Conservation (phyloP, 2,797 vertebrate species). For the Phrynocephalus vlangalii region DNA sequence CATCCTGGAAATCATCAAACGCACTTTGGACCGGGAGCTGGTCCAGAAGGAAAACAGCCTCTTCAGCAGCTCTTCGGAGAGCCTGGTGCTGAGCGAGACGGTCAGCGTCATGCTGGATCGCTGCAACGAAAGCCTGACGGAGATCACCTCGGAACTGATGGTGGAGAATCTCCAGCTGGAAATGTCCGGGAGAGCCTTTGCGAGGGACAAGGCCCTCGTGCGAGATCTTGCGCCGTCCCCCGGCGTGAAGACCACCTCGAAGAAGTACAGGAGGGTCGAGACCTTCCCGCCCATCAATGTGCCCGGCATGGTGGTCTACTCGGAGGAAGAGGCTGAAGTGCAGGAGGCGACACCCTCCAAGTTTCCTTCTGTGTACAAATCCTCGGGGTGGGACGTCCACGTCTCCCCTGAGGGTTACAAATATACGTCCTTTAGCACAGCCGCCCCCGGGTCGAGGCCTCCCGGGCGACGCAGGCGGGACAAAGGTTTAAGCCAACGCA, state of each 20-base stretch:
- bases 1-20: constrained; percentile 66
- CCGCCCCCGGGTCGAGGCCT: background rate
- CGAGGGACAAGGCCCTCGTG: constrained; percentile 51
- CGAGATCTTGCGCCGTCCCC: constrained; percentile 34
- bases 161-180: constrained; percentile 50
- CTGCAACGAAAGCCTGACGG: constrained; percentile 47
- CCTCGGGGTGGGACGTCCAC: constrained; percentile 6
- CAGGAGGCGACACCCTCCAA: background rate
- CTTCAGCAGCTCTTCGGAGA: constrained; percentile 50
- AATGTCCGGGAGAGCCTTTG: constrained; percentile 19
- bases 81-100: constrained; percentile 58
- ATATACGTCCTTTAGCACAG: background rate
- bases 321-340: constrained; percentile 44
- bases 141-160: constrained; percentile 48
- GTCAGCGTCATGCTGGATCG: constrained; percentile 58
- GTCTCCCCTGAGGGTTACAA: background rate
- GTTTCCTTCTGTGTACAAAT: constrained; percentile 14
- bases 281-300: constrained; percentile 36
- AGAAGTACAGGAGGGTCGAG: constrained; percentile 30
- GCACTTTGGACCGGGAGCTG: constrained; percentile 65
- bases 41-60: constrained; percentile 43
- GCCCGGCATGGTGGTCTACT: constrained; percentile 36
- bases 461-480: constrained; percentile 1
- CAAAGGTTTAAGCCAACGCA: background rate
- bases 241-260: constrained; percentile 31